A percentile compares a stretch with the other conserved stretches of the same genome.
These are phyloP conservation scores for Pectinophora gossypiella DNA, from an alignment of 1,140 invertebrate genomes.

Conservation along the genomic window DNA sequence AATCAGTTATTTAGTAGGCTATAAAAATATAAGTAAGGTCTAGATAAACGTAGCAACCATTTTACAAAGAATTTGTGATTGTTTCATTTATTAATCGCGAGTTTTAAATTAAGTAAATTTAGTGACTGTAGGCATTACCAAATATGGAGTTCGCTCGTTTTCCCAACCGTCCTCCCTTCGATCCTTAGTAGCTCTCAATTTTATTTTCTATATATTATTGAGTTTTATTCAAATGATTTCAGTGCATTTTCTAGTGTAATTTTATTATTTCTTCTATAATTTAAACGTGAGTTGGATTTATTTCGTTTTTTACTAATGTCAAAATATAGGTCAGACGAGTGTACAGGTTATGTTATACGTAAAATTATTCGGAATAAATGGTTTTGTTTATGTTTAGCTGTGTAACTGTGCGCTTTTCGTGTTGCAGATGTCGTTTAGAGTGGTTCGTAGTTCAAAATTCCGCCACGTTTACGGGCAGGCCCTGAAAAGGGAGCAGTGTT, in stretches of 20 bases:
- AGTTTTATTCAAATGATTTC: conserved; percentile 68
- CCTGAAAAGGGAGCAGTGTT: conserved; percentile 98
- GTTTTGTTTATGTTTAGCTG: conserved; percentile 42
- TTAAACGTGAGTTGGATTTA: conserved; percentile 60
- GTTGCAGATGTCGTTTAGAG: conserved; percentile 93
- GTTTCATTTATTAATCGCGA: not conserved
- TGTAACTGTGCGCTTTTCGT: conserved; percentile 45
- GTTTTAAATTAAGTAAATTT: conserved; percentile 30
- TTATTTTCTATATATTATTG: conserved; percentile 61
- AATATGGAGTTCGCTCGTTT: conserved; percentile 76
- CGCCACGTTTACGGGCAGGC: conserved; percentile 98
- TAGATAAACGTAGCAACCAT: not conserved
- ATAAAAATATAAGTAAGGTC: not conserved
- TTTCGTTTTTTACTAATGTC: conserved; percentile 40
- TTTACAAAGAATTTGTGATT: not conserved
- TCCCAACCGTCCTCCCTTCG: conserved; percentile 73
- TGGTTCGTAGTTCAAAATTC: conserved; percentile 97
- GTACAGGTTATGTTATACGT: conserved; percentile 70
- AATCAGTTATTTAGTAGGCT: not conserved
- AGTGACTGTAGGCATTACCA: conserved; percentile 74
- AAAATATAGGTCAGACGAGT: conserved; percentile 66
- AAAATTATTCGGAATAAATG: conserved; percentile 44
- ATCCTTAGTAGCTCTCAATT: conserved; percentile 70
- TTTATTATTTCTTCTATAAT: conserved; percentile 54
- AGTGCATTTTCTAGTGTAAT: conserved; percentile 62